Base-by-base conservation (phyloP, 2,888 invertebrate genomes). In the Volucella inflata region DNA sequence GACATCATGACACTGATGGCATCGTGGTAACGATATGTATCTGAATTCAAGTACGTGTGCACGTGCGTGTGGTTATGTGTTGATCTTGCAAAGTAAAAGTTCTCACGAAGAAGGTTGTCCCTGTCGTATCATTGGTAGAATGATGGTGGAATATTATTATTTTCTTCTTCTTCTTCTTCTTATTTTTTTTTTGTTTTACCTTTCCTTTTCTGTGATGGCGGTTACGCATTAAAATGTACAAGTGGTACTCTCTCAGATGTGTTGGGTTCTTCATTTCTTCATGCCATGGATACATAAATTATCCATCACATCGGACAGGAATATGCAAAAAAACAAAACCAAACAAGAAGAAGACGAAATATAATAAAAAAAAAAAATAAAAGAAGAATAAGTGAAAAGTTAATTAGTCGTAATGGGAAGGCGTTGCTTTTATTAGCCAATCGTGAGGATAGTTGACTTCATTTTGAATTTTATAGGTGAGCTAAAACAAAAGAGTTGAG, bases 351-450 rank as follows among this genome's bases (percentile, higher is more conserved):
- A 55, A 55, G 11, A 62, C 0, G 2, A 4, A 14, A 48, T 8
- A 9, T 6, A n/a, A 11, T n/a, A 40, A 17, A 44, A 21, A 60
- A 30, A 17, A 44, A n/a, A 8, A 11, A 9, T 8, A 11, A 51
- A 12, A 30, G 16, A 72, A 46, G 42, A 71, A 71, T 77, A 72
- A 59, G 40, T 55, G 46, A 60, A 70, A 70, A 78, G 83, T 64
- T 83, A 84, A 84, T 79, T 84, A 84, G 79, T 65, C 75, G 65
- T 65, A 59, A 79, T 70, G 44, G 84, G 70, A 75, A 9, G 79
- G 79, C 53, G 84, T 70, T 70, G 50, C 70, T 42, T 71, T 71
- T 48, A 44, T 60, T 71, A 57, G 42, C 84, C 84, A 84, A 84
- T 84, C 65, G 59, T 17, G 16, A 36, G 12, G 42, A 42, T 36